These are phyloP conservation scores for Hycleus cichorii DNA, from an alignment of 1,140 invertebrate species.

Conservation along the genomic window DNA sequence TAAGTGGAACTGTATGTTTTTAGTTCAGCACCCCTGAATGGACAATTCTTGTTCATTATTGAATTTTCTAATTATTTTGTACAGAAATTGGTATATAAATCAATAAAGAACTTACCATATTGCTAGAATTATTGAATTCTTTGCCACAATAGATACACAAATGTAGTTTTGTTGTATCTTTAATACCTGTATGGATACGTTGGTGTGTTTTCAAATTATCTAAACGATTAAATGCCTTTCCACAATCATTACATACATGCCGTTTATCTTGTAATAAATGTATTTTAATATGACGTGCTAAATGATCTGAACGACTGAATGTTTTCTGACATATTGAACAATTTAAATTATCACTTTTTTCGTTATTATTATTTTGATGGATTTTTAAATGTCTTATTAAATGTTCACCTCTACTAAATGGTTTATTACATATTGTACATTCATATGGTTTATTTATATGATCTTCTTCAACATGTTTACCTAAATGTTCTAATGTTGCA, in stretches of 20 bases:
- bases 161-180: conserved; percentile 38
- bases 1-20: neutral
- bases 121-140: conserved; percentile 39
- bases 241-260: conserved; percentile 44
- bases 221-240: conserved; percentile 42
- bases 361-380: conserved; percentile 26
- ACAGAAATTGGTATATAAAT: neutral
- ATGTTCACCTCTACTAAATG: conserved; percentile 39
- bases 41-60: no score
- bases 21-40: neutral
- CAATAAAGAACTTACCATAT: conserved; percentile 33
- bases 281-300: conserved; percentile 38
- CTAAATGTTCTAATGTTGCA: conserved; percentile 39
- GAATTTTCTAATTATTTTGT: neutral
- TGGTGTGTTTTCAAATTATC: conserved; percentile 44
- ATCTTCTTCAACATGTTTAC: conserved; percentile 54
- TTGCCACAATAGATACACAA: conserved; percentile 47
- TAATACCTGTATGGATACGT: conserved; percentile 40
- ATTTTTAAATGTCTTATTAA: conserved; percentile 43
- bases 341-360: conserved; percentile 29
- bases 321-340: conserved; percentile 38
- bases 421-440: conserved; percentile 50
- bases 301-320: conserved; percentile 34
- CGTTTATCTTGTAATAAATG: conserved; percentile 40
- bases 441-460: conserved; percentile 59